Base-by-base conservation (phyloP, 2,888 invertebrate species). In the Unio delphinus region DNA sequence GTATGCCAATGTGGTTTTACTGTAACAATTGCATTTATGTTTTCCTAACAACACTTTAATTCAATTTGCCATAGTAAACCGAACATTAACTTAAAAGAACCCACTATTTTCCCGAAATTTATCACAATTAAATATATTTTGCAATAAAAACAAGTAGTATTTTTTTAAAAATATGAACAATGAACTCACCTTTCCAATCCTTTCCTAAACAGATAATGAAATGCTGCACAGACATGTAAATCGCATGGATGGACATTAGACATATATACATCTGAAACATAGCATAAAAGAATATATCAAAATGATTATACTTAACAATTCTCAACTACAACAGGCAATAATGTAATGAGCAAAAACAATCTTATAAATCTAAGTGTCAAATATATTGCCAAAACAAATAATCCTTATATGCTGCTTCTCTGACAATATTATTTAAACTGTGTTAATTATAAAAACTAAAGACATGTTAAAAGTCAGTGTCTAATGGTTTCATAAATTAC, bases 251-350 rank as follows among this genome's bases (percentile, higher is more conserved):
- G 63, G 98, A 99, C 90, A 99, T 95, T 68, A 95, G 93, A n/a
- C 98, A 99, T 86, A 99, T 98, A 91, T 99, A 99, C 90, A 99
- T 94, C 98, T 98, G 92, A 73, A 87, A 87, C 28, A 74, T 58
- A 75, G 68, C 68, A 67, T 64, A 67, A 64, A 61, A n/a, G 20
- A 26, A 68, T 7, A 30, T 28, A 15, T 8, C 23, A 15, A 28
- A 11, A 26, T 28, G 17, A 26, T 28, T 61, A 28, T 28, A 17
- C 23, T 26, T 23, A 26, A 61, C 30, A 61, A 61, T 30, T 28
- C 23, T 28, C 28, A 28, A 23, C 28, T 23, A 61, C 20, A 26
- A 61, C 23, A 26, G 7, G 61, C 20, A 61, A 30, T 54, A n/a
- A 20, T 20, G 17, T 64, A 17, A 34, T 20, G n/a, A 20, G 20